These are phyloP conservation scores for Taeniopygia guttata DNA, from an alignment of 2,797 vertebrate species.

Conservation along the genomic window DNA sequence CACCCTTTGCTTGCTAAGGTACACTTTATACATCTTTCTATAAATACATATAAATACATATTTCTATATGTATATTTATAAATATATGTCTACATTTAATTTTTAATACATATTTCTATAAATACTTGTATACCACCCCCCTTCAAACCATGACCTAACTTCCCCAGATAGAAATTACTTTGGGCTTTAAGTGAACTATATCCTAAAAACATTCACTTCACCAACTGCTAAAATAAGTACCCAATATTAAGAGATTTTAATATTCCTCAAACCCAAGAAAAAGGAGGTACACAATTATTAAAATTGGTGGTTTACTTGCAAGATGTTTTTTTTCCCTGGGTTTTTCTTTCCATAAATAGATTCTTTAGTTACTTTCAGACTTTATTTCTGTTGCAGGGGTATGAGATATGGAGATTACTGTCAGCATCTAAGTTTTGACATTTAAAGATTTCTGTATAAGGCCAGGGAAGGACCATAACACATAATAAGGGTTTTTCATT, in stretches of 20 bases:
- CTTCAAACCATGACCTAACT: background rate
- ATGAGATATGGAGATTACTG: background rate
- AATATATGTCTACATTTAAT: no score
- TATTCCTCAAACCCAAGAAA: background rate
- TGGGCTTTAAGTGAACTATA: background rate
- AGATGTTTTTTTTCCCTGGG: background rate
- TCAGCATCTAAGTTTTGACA: background rate
- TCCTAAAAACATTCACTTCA: background rate
- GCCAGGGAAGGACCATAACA: background rate
- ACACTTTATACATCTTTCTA: background rate
- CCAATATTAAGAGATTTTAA: background rate
- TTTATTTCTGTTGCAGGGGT: background rate
- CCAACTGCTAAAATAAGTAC: background rate
- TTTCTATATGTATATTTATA: no score
- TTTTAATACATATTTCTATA: background rate
- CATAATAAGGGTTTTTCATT: background rate
- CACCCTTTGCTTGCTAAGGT: background rate
- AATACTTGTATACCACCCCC: background rate
- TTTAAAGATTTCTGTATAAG: background rate
- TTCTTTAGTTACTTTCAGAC: background rate
- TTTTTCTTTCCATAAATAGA: background rate
- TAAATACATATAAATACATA: background rate
- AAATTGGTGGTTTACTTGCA: background rate
- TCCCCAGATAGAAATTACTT: background rate
- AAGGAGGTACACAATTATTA: background rate